Conservation (phyloP, 2,888 invertebrate genomes). For the Caradrina clavipalpis region DNA sequence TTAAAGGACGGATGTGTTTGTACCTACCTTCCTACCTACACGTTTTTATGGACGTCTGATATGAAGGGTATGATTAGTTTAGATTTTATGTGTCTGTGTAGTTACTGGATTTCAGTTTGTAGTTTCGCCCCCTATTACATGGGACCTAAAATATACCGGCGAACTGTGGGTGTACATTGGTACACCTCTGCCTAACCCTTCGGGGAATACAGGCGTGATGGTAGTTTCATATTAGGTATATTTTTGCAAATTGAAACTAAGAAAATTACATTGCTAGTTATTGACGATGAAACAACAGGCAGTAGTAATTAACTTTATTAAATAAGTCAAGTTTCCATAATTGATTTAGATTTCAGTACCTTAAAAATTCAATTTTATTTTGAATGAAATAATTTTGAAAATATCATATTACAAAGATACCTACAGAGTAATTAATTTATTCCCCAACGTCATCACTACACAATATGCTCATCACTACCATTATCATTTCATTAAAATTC, state of each 20-base stretch:
- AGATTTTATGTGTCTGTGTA: neutral
- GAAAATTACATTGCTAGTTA: neutral
- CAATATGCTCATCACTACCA: conserved; percentile 63
- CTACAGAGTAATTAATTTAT: neutral
- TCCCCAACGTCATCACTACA: conserved; percentile 48
- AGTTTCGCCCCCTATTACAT: too few relatives aligned
- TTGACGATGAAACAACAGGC: neutral
- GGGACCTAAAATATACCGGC: too few relatives aligned
- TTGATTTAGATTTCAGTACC: neutral
- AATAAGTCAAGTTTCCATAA: neutral
- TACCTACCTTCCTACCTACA: conserved; percentile 25
- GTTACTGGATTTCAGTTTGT: neutral
- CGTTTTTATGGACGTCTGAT: conserved; percentile 25
- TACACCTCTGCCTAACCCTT: too few relatives aligned
- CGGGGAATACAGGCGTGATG: too few relatives aligned
- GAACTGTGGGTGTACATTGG: too few relatives aligned
- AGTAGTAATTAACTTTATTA: neutral
- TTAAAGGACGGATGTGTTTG: conserved; percentile 55
- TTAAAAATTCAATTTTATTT: too few relatives aligned
- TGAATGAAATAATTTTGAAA: neutral
- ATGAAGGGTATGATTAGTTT: conserved; percentile 17
- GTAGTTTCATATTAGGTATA: neutral
- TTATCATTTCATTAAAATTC: conserved; percentile 74
- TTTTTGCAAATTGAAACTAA: too few relatives aligned
- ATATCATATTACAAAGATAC: neutral